Conservation (phyloP, 2,113 vertebrate species). For the Serinus canaria region DNA sequence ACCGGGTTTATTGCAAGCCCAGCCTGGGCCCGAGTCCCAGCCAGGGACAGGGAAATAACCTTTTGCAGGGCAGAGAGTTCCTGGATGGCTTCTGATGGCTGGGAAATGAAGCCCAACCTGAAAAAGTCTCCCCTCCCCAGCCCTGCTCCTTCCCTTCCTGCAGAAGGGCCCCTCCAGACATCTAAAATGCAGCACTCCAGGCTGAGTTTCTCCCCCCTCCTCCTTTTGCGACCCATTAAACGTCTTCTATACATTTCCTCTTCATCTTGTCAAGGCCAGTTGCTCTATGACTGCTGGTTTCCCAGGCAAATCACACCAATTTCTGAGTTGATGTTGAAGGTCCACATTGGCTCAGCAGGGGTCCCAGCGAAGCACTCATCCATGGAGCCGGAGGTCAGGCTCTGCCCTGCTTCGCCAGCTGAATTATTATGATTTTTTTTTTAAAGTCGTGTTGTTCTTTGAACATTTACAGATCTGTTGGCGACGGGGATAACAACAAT, state of each 20-base stretch:
- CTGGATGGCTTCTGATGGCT: not conserved
- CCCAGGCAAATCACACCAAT: slow-evolving; percentile 88
- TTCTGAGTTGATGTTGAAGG: slow-evolving; percentile 86
- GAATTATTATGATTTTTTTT: slow-evolving; percentile 40
- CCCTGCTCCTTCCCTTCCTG: not conserved
- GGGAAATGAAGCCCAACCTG: not conserved
- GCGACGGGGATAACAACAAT: not conserved
- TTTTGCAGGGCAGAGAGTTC: not conserved
- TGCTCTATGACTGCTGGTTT: slow-evolving; percentile 72
- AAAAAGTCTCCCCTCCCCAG: not conserved
- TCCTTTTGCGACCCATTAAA: slow-evolving; percentile 58
- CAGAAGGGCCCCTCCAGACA: slow-evolving; percentile 45
- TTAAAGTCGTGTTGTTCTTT: slow-evolving; percentile 27
- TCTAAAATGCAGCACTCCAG: not conserved
- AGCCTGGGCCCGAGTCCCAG: not conserved
- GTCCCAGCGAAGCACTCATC: slow-evolving; percentile 75
- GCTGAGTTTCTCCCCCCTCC: slow-evolving; percentile 3
- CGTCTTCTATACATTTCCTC: slow-evolving; percentile 61
- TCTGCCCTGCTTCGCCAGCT: slow-evolving; percentile 44
- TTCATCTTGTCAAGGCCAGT: slow-evolving; percentile 70
- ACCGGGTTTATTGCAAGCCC: not conserved
- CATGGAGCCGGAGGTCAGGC: slow-evolving; percentile 80
- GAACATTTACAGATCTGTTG: slow-evolving; percentile 51
- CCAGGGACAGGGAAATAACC: not conserved
- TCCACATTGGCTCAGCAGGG: slow-evolving; percentile 84